phyloP scores from a whole-genome alignment of 2,888 invertebrate species.

The Sminthurides aquaticus region DNA sequence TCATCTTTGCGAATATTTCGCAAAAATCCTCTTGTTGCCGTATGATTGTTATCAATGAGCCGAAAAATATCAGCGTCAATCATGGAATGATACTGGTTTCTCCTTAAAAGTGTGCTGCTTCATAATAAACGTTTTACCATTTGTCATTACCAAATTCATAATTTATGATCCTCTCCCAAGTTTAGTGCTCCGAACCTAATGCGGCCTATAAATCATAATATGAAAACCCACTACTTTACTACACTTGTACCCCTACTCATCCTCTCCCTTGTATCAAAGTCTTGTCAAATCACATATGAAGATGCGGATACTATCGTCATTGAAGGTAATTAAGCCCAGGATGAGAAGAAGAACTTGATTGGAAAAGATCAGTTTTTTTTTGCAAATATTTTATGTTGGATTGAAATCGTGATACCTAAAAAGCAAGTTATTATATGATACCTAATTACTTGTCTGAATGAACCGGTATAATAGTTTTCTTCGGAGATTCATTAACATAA shows the following conservation, averaged over 20 bases:
- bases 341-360: not conserved
- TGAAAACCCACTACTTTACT: not conserved
- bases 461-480: no score
- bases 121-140: not conserved
- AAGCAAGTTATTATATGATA: no score
- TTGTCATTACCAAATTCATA: not conserved
- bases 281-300: not conserved
- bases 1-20: no score
- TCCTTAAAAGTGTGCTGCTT: no score
- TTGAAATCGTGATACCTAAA: no score
- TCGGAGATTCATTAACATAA: no score
- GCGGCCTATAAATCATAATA: not conserved
- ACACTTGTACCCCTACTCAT: not conserved
- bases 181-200: not conserved
- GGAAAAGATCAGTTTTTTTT: not conserved
- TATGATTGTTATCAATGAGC: no score
- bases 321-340: slow-evolving; percentile 19
- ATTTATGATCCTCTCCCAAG: not conserved
- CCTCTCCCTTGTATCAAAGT: not conserved
- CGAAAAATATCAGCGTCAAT: no score
- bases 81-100: no score
- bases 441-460: no score
- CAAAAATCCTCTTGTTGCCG: no score
- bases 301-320: slow-evolving; percentile 18
- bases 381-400: no score